Percentiles rank a stretch among this genome's conserved stretches.
Conservation (phyloP, 1,140 invertebrate genomes). For the Panagrolaimus sp. region DNA sequence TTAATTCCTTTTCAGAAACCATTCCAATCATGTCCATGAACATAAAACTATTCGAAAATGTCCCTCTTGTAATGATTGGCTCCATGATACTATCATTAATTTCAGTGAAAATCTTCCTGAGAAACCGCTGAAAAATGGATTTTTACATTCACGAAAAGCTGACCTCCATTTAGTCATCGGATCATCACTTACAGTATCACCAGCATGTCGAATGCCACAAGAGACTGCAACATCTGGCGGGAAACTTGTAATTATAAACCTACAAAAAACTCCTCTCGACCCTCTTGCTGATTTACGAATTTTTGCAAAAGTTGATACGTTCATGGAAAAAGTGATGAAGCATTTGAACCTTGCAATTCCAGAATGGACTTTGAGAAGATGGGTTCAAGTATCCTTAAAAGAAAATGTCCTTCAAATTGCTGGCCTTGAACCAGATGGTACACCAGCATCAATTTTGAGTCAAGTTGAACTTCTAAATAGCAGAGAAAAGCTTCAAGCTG, state of each 20-base stretch:
- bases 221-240: no score
- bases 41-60: neutral
- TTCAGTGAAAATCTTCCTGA: constrained; percentile 4
- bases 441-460: neutral
- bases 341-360: no score
- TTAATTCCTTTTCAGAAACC: no score
- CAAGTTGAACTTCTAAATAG: neutral
- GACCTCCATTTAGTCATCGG: neutral
- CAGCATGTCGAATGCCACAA: no score
- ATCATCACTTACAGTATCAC: neutral
- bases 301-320: no score
- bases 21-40: neutral
- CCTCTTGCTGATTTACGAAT: no score
- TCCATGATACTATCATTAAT: neutral
- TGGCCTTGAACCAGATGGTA: neutral
- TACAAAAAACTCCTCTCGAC: no score
- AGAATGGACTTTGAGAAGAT: no score
- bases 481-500: neutral
- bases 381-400: no score
- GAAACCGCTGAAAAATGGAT: neutral
- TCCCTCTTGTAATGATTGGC: neutral
- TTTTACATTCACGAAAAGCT: neutral
- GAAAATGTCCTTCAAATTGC: neutral
- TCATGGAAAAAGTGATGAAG: no score
- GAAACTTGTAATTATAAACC: no score